phyloP scores from a whole-genome alignment of 2,888 invertebrate species.

The Nymphalis polychloros region DNA sequence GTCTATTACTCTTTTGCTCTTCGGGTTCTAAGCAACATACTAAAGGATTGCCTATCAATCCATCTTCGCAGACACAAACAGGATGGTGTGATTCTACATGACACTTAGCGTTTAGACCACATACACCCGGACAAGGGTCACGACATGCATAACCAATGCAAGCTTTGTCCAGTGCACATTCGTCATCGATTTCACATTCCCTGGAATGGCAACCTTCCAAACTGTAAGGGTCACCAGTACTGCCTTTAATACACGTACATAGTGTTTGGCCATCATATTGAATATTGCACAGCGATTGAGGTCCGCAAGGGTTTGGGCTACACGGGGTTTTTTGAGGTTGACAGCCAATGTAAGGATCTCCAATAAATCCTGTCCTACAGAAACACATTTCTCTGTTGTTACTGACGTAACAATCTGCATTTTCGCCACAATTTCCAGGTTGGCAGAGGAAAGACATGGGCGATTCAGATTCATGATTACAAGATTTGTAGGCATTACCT shows the following conservation, averaged over 20 bases:
- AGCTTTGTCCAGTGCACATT: slow-evolving; percentile 86
- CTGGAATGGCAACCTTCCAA: slow-evolving; percentile 87
- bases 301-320: slow-evolving; percentile 90
- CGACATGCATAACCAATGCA: slow-evolving; percentile 91
- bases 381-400: slow-evolving; percentile 92
- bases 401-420: slow-evolving; percentile 92
- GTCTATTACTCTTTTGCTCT: slow-evolving; percentile 81
- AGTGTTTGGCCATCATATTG: slow-evolving; percentile 86
- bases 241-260: slow-evolving; percentile 88
- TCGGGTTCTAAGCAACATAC: slow-evolving; percentile 85
- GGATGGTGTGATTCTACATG: slow-evolving; percentile 90
- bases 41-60: slow-evolving; percentile 89
- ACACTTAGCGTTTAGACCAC: slow-evolving; percentile 88
- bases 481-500: slow-evolving; percentile 91
- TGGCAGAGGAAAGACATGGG: slow-evolving; percentile 85
- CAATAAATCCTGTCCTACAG: slow-evolving; percentile 87
- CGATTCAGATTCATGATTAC: slow-evolving; percentile 80
- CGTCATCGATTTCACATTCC: slow-evolving; percentile 90
- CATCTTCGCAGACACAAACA: slow-evolving; percentile 87
- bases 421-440: slow-evolving; percentile 91
- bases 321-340: slow-evolving; percentile 87
- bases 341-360: slow-evolving; percentile 91
- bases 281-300: slow-evolving; percentile 87
- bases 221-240: slow-evolving; percentile 89
- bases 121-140: slow-evolving; percentile 91